phyloP scores from a whole-genome alignment of 2,797 vertebrate genomes.

The Platyrinchus mystaceus region DNA sequence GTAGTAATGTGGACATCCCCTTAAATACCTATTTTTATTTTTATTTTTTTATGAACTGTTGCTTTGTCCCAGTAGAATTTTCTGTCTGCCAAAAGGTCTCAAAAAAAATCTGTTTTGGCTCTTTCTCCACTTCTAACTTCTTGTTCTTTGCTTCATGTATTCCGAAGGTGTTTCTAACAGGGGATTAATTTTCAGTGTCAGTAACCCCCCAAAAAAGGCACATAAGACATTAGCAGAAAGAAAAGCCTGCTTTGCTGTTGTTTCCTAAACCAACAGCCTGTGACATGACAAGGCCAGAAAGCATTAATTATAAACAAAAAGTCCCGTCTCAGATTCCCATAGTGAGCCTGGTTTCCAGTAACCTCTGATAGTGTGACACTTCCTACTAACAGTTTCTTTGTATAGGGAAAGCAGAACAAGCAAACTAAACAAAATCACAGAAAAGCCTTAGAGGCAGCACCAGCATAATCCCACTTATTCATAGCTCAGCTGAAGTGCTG shows the following conservation, averaged over 20 bases:
- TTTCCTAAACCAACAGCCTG: background rate
- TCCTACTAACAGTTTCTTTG: background rate
- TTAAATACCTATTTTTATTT: background rate
- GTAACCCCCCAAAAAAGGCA: background rate
- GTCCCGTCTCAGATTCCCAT: background rate
- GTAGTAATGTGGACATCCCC: background rate
- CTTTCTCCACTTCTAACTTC: background rate
- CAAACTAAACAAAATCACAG: background rate
- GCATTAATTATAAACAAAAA: background rate
- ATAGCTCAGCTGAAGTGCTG: slow-evolving; percentile 23
- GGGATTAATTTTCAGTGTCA: background rate
- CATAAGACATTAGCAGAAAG: background rate
- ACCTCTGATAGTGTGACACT: background rate
- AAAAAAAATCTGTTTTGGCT: background rate
- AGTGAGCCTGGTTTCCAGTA: background rate
- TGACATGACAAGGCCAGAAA: background rate
- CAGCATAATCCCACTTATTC: slow-evolving; percentile 25
- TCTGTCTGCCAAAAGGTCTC: background rate
- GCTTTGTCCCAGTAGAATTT: background rate
- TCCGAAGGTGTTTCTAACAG: background rate
- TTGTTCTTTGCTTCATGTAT: background rate
- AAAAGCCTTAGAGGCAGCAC: background rate
- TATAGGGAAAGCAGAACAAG: background rate
- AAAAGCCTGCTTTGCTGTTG: background rate
- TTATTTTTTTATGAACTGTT: background rate